Conservation (phyloP, 1,140 invertebrate genomes). For the Portunus trituberculatus region DNA sequence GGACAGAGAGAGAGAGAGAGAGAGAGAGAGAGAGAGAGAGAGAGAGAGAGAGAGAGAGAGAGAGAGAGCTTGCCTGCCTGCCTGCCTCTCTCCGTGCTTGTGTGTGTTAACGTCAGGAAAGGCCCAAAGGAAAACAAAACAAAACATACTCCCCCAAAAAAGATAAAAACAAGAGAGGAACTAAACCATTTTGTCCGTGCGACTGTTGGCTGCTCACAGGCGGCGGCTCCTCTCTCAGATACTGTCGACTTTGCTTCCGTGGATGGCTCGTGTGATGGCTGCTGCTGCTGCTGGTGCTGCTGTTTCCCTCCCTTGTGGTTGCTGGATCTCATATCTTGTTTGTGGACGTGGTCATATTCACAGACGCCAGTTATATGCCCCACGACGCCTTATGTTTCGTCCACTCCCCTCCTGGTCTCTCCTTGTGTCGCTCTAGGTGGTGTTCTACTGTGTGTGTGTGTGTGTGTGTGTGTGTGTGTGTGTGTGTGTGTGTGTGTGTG, state of each 20-base stretch:
- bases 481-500: not conserved
- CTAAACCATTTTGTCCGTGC: not conserved
- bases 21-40: not conserved
- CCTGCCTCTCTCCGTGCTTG: too few relatives aligned
- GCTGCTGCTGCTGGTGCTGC: not conserved
- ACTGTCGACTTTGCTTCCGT: not conserved
- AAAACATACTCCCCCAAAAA: not conserved
- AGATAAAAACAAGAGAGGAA: not conserved
- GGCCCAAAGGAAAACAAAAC: not conserved
- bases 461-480: constrained; percentile 39
- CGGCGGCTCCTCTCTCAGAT: not conserved
- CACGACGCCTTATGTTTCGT: not conserved
- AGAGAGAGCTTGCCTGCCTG: not conserved
- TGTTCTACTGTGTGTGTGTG: not conserved
- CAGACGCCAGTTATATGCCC: not conserved
- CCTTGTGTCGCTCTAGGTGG: not conserved
- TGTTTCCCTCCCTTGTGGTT: not conserved
- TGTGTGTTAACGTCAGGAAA: constrained; percentile 11
- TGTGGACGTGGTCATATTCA: not conserved
- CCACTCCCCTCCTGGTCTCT: not conserved
- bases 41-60: constrained; percentile 27
- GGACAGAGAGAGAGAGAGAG: not conserved
- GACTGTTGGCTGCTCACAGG: too few relatives aligned
- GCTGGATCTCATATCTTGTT: not conserved
- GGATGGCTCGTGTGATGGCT: not conserved